Percentiles rank a stretch among this genome's conserved stretches.
Conservation (phyloP, 2,113 vertebrate genomes). For the Pseudorhombus dupliciocellatus region DNA sequence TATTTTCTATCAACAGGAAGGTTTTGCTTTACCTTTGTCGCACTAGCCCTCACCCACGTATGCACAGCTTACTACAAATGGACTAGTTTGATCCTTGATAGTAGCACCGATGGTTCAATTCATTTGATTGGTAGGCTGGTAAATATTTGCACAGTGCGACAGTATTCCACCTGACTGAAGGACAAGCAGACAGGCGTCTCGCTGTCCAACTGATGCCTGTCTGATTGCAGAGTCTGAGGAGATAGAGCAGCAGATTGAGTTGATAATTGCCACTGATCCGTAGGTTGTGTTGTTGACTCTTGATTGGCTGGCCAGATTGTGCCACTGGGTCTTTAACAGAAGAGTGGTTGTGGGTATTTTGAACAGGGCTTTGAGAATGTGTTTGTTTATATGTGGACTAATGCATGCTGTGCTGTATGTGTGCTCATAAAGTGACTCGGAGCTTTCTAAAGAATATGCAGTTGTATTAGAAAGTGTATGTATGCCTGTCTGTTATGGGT, state of each 20-base stretch:
- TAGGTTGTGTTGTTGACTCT: slow-evolving; percentile 2
- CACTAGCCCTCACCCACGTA: no score
- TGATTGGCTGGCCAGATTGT: slow-evolving; percentile 7
- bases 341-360: not conserved
- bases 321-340: not conserved
- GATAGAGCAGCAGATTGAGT: slow-evolving; percentile 20
- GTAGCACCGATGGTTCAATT: not conserved
- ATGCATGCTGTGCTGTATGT: not conserved
- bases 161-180: not conserved
- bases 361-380: not conserved
- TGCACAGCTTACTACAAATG: not conserved
- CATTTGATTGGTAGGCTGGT: not conserved
- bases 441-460: no score
- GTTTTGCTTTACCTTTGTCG: no score
- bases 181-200: not conserved
- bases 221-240: slow-evolving; percentile 12
- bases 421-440: no score
- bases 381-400: not conserved
- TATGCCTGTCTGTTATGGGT: no score
- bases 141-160: not conserved
- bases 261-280: slow-evolving; percentile 24
- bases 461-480: no score
- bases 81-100: not conserved
- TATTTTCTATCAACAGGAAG: no score
- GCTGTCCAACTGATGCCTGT: not conserved